Evolutionary conservation across 2,797 vertebrate species (phyloP).

Genomic region (Phataginus tetradactyla): DNA sequence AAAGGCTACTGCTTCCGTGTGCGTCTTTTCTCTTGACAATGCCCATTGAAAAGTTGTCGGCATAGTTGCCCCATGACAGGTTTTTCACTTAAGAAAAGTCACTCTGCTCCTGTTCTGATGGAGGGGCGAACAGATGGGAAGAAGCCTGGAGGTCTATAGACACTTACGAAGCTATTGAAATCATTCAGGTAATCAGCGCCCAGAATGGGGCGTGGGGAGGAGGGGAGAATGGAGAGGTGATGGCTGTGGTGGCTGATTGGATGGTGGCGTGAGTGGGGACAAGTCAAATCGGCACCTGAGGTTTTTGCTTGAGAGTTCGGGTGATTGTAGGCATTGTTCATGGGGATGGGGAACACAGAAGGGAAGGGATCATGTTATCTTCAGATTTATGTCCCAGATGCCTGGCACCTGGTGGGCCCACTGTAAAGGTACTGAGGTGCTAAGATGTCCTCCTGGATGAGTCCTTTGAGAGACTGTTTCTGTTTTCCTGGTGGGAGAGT

Average conservation of each 20-base stretch:
- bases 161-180: neutral
- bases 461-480: neutral
- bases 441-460: neutral
- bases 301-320: neutral
- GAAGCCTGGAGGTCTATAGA: neutral
- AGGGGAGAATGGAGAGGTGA: neutral
- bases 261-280: neutral
- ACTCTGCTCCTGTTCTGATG: neutral
- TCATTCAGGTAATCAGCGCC: neutral
- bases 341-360: neutral
- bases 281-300: neutral
- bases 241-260: neutral
- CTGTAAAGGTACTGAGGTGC: neutral
- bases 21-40: neutral
- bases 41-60: neutral
- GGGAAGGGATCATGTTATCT: neutral
- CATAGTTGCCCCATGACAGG: neutral
- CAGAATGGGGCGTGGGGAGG: rapidly evolving
- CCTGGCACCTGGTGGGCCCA: neutral
- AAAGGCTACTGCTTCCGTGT: neutral
- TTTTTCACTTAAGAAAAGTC: neutral
- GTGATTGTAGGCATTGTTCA: neutral
- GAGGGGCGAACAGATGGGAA: neutral
- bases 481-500: neutral
- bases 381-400: neutral